Conservation (phyloP, 1,140 invertebrate species). For the Pogonomyrmex barbatus region DNA sequence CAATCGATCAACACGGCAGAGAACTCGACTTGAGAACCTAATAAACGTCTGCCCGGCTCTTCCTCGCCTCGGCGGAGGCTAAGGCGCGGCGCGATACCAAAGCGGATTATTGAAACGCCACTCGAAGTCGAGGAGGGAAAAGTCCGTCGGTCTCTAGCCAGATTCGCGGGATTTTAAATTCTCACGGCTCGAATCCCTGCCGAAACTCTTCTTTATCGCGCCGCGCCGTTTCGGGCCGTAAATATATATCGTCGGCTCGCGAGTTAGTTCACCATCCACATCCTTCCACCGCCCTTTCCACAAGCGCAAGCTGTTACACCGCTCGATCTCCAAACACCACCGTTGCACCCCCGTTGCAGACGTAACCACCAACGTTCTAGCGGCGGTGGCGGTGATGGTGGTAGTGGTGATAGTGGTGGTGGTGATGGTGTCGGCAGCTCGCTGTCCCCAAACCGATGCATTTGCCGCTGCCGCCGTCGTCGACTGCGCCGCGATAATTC, state of each 20-base stretch:
- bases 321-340: conserved; percentile 18
- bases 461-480: conserved; percentile 12
- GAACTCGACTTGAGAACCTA: conserved; percentile 60
- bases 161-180: conserved; percentile 75
- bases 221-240: conserved; percentile 53
- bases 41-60: conserved; percentile 35
- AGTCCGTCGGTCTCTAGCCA: conserved; percentile 70
- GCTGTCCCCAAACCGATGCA: conserved; percentile 57
- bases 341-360: conserved; percentile 18
- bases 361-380: not conserved
- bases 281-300: not conserved
- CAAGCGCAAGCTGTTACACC: conserved; percentile 59
- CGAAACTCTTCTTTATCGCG: conserved; percentile 78
- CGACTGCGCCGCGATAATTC: conserved; percentile 79
- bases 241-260: conserved; percentile 75
- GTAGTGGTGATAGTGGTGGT: not conserved
- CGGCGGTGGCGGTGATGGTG: not conserved
- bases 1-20: conserved; percentile 43
- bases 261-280: conserved; percentile 20
- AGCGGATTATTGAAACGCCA: conserved; percentile 74
- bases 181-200: conserved; percentile 71
- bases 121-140: conserved; percentile 61
- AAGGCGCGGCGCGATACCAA: conserved; percentile 64
- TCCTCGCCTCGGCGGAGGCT: conserved; percentile 24
- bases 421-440: conserved; percentile 37